A percentile compares a stretch with the other conserved stretches of the same genome.
Conservation (phyloP, 2,113 vertebrate species). For the Sinocyclocheilus anshuiensis region DNA sequence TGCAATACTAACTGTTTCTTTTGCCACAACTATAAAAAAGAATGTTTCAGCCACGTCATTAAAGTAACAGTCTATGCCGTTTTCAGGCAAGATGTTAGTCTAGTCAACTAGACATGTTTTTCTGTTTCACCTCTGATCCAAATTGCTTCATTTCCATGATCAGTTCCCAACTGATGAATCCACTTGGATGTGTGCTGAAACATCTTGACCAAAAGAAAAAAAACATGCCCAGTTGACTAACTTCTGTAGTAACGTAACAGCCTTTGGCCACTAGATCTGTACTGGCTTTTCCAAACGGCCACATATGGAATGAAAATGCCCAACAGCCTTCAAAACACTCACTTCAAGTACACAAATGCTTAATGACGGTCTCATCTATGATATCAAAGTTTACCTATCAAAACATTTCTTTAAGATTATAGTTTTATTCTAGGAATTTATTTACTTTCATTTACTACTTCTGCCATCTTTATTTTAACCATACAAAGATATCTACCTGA, state of each 20-base stretch:
- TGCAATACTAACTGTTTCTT: background rate
- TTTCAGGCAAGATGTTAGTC: conserved; percentile 1
- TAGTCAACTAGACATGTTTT: conserved; percentile 9
- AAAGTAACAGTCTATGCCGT: background rate
- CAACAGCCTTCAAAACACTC: background rate
- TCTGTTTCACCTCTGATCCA: background rate
- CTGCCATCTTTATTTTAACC: background rate
- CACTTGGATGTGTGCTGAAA: conserved; percentile 11
- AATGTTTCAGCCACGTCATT: background rate
- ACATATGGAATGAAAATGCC: background rate
- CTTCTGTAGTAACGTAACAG: background rate
- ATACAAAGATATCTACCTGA: background rate
- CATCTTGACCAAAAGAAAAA: conserved; percentile 16
- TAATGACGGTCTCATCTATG: background rate
- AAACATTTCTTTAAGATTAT: background rate
- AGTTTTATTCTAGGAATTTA: background rate
- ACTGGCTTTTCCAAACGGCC: background rate
- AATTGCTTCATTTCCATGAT: background rate
- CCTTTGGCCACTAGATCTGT: background rate
- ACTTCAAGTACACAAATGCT: conserved; percentile 3
- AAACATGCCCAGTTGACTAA: conserved; percentile 26
- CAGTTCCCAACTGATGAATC: conserved; percentile 1
- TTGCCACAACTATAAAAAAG: background rate
- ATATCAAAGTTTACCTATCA: background rate
- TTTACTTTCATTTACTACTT: background rate